phyloP scores from a whole-genome alignment of 53 echinoderm and acorn worm species.

The Temnopleurus reevesii region DNA sequence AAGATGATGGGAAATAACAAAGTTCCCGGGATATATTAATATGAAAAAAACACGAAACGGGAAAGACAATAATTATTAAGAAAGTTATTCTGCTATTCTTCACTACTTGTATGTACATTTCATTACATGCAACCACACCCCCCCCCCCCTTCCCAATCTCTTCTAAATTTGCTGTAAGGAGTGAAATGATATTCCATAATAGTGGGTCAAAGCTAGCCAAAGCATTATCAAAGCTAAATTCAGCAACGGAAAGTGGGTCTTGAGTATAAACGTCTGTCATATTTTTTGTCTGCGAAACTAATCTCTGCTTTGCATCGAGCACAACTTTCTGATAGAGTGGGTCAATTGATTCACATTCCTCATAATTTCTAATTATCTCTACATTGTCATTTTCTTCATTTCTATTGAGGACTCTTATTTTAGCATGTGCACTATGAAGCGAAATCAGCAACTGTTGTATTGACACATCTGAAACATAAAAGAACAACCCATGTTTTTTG shows the following conservation, averaged over 20 bases:
- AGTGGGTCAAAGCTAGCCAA: neutral
- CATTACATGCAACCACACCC: too few relatives aligned
- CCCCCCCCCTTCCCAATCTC: too few relatives aligned
- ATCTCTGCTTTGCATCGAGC: neutral
- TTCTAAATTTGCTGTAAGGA: constrained; percentile 51
- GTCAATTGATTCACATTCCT: neutral
- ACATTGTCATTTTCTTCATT: neutral
- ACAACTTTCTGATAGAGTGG: neutral
- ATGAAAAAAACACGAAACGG: too few relatives aligned
- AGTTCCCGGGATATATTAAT: too few relatives aligned
- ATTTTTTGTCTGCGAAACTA: neutral
- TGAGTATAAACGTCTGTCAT: neutral
- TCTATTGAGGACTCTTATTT: neutral
- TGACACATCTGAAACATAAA: neutral
- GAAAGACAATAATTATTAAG: too few relatives aligned
- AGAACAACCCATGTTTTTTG: neutral
- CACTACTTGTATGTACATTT: too few relatives aligned
- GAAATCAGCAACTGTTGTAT: neutral
- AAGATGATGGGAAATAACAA: too few relatives aligned
- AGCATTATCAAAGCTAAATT: neutral
- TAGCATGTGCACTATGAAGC: neutral
- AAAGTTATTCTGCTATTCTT: too few relatives aligned
- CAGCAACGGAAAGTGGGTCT: neutral
- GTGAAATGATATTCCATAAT: constrained; percentile 48
- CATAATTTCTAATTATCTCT: neutral